Conservation (phyloP, 2,797 vertebrate genomes). For the Thalassophryne amazonica region DNA sequence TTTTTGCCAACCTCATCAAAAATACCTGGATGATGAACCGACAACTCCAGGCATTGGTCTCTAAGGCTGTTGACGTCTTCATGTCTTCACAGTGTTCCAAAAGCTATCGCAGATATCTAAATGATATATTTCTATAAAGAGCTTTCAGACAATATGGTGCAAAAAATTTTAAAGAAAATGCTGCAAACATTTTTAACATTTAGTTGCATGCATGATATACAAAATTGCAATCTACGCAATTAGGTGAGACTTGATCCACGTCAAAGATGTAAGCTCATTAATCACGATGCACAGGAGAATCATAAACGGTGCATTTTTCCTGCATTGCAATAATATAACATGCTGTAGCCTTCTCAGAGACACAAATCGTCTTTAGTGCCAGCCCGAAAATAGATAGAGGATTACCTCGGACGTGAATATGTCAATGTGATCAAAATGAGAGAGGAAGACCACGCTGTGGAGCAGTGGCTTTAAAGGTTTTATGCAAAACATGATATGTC, state of each 20-base stretch:
- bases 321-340: too few relatives aligned
- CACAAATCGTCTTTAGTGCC: constrained; percentile 52
- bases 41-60: constrained; percentile 36
- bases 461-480: constrained; percentile 77
- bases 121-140: constrained; percentile 22
- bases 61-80: constrained; percentile 49
- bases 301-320: background rate
- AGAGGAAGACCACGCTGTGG: constrained; percentile 45
- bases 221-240: background rate
- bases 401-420: constrained; percentile 73
- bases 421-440: constrained; percentile 75
- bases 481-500: constrained; percentile 80
- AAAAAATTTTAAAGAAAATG: too few relatives aligned
- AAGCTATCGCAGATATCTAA: constrained; percentile 45
- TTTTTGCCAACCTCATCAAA: constrained; percentile 58
- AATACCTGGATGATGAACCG: constrained; percentile 24
- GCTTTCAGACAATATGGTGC: constrained; percentile 8
- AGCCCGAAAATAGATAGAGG: constrained; percentile 68
- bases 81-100: constrained; percentile 46
- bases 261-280: background rate
- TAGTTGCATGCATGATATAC: background rate
- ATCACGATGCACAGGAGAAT: background rate
- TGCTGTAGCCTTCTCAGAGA: constrained; percentile 35
- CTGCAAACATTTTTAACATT: too few relatives aligned
- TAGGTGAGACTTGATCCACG: background rate